phyloP scores from a whole-genome alignment of 2,797 vertebrate genomes.

The Enteromius thamalakanensis region DNA sequence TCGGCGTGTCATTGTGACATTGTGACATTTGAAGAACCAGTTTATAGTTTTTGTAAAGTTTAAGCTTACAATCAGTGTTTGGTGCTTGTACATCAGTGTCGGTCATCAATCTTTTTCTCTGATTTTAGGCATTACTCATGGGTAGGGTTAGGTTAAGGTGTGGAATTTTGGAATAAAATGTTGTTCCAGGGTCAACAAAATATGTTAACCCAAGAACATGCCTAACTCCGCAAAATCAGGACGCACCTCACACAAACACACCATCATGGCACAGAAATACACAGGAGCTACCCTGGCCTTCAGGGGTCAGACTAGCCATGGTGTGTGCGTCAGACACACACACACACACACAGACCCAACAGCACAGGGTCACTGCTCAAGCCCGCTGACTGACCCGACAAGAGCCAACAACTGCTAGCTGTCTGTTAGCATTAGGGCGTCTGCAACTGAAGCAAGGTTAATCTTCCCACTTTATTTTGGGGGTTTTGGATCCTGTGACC shows the following conservation, averaged over 20 bases:
- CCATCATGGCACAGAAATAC: slow-evolving; percentile 76
- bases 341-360: slow-evolving; percentile 51
- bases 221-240: no score
- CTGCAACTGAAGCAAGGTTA: slow-evolving; percentile 65
- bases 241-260: slow-evolving; percentile 64
- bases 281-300: slow-evolving; percentile 70
- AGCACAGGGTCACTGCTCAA: slow-evolving; percentile 66
- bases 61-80: no score
- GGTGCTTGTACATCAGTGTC: no score
- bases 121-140: no score
- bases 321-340: slow-evolving; percentile 55
- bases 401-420: slow-evolving; percentile 78
- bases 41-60: no score
- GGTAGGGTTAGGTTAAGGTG: no score
- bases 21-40: no score
- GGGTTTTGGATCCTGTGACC: slow-evolving; percentile 57
- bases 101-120: no score
- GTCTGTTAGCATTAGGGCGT: slow-evolving; percentile 76
- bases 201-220: no score
- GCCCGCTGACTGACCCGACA: slow-evolving; percentile 76
- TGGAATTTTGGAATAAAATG: no score
- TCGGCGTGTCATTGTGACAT: no score
- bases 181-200: no score
- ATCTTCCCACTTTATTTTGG: slow-evolving; percentile 68
- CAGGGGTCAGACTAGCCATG: slow-evolving; percentile 60